Evolutionary conservation across 2,797 vertebrate species (phyloP), one percentile per base, ranked within the genome.

Genomic region (Aplochiton taeniatus): DNA sequence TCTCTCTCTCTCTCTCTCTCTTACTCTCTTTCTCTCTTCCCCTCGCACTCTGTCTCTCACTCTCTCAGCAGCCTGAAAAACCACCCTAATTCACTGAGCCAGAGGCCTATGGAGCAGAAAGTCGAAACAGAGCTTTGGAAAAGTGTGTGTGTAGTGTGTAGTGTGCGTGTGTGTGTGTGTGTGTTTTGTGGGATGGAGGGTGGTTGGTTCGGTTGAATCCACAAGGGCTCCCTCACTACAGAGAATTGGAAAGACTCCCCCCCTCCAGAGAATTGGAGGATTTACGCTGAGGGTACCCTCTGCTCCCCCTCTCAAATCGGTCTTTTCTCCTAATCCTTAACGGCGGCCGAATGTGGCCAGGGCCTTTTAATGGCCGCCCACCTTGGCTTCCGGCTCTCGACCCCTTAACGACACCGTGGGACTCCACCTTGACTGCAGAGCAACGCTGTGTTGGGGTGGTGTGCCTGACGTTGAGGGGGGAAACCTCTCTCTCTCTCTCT

Each of bases 281-380:
- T n/a, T n/a, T n/a, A n/a, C n/a, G n/a, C n/a, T n/a, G n/a, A n/a
- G n/a, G 31, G 31, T 31, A 31, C 31, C 31, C 6, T 2, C 31
- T 6, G 2, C 31, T 31, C 31, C 6, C 31, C 6, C 31, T 6
- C 50, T 72, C 71, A 69, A 82, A 66, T 53, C 3, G 50, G 63
- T 81, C 77, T 78, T 56, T 77, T 80, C 55, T 62, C 57, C 69
- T 78, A 86, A 88, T 83, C 76, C 68, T 83, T 85, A 81, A 82
- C 83, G 65, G 4, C 0, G 0, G 12, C 58, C 77, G 71, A 88
- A 78, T 81, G 61, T 72, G 69, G 58, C 51, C 60, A 31, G 31
- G 31, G 31, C 73, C 69, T 85, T 53, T 70, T 51, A 82, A 69
- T 72, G 54, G 63, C 55, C 55, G 65, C 69, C 73, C 79, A 82